These are phyloP conservation scores for Mus spretus DNA, from an alignment of 2,797 vertebrate species.

Conservation along the genomic window DNA sequence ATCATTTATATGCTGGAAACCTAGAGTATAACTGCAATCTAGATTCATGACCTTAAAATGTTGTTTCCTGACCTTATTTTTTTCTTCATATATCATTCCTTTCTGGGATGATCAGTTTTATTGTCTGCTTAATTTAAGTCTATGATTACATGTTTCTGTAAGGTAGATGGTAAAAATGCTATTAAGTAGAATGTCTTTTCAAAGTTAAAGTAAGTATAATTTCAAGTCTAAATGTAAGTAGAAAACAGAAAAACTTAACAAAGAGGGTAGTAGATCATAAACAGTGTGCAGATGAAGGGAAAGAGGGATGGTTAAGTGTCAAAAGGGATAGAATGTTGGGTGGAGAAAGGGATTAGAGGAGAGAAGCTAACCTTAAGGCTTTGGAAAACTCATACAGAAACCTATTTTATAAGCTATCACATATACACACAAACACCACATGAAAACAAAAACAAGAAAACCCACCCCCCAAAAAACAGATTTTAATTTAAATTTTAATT, in stretches of 20 bases:
- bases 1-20: neutral
- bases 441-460: too few species aligned
- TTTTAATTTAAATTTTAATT: neutral
- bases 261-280: neutral
- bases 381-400: neutral
- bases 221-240: neutral
- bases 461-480: too few species aligned
- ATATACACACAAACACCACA: neutral
- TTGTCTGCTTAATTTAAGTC: neutral
- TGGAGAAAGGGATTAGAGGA: neutral
- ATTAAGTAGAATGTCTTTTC: neutral
- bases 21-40: neutral
- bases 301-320: neutral
- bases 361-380: neutral
- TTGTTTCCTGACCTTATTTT: neutral
- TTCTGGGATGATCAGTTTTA: neutral
- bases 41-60: conserved; percentile 2
- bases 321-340: neutral
- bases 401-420: neutral
- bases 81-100: neutral
- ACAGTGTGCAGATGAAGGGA: neutral
- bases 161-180: neutral
- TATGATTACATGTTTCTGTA: neutral
- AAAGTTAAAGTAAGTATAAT: neutral
- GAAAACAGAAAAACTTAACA: neutral